These are phyloP conservation scores for Brachyopa scutellaris DNA, from an alignment of 2,888 invertebrate species.

Conservation along the genomic window DNA sequence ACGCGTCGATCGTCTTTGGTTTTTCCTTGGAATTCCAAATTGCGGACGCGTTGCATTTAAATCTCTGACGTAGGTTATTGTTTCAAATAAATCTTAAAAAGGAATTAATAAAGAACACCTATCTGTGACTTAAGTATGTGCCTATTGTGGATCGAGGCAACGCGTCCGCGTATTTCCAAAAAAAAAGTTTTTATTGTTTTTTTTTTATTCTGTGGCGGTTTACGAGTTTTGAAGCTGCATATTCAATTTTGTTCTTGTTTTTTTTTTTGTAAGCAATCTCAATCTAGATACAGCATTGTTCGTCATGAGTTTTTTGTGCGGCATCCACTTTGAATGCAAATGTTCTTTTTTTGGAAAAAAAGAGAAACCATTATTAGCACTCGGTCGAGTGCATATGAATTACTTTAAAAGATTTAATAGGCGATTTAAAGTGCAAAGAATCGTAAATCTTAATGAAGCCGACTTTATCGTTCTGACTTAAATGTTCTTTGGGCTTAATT, in stretches of 20 bases:
- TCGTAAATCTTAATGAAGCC: conserved; percentile 10
- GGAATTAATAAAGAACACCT: conserved; percentile 53
- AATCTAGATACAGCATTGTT: too few species aligned
- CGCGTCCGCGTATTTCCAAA: conserved; percentile 1
- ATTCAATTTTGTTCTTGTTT: too few species aligned
- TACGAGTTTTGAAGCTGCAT: too few species aligned
- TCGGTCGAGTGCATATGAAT: neutral
- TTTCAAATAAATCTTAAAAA: conserved; percentile 46
- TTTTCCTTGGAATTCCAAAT: conserved; percentile 49
- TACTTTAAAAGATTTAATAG: conserved; percentile 6
- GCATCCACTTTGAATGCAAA: too few species aligned
- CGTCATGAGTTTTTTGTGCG: too few species aligned
- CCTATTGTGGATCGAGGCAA: neutral
- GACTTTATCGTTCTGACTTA: conserved; percentile 18
- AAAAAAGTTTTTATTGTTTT: too few species aligned
- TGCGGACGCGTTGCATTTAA: conserved; percentile 41
- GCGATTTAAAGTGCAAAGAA: conserved; percentile 7
- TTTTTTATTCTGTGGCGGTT: too few species aligned
- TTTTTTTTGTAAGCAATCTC: too few species aligned
- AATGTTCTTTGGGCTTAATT: neutral
- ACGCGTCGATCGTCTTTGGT: too few species aligned
- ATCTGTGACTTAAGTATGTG: conserved; percentile 31
- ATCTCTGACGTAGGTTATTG: conserved; percentile 41
- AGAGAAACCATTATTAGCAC: conserved; percentile 5
- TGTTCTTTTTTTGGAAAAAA: neutral